phyloP scores from a whole-genome alignment of 2,113 vertebrate genomes.

The Coptodon rendalli region DNA sequence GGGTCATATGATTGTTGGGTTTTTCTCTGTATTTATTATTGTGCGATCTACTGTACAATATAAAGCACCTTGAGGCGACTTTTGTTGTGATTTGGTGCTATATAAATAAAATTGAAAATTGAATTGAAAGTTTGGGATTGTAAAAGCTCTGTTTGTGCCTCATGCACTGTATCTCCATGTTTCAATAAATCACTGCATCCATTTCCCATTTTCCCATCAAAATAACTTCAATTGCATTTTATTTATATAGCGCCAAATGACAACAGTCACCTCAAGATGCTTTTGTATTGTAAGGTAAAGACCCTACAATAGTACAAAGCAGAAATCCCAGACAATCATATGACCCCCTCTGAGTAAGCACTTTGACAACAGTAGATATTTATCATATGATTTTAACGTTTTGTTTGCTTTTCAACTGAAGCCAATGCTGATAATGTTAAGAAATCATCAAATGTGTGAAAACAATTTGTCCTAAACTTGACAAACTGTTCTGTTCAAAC shows the following conservation, averaged over 20 bases:
- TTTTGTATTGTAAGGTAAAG: background rate
- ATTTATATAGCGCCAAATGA: background rate
- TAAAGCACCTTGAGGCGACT: too few relatives aligned
- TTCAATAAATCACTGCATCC: background rate
- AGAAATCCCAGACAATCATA: background rate
- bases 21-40: too few relatives aligned
- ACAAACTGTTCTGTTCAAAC: background rate
- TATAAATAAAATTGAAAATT: too few relatives aligned
- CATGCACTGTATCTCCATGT: background rate
- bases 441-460: background rate
- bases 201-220: background rate
- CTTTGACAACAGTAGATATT: background rate
- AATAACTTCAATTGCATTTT: background rate
- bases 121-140: background rate
- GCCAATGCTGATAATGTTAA: background rate
- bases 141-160: background rate
- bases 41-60: too few relatives aligned
- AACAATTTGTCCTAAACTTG: background rate
- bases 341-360: background rate
- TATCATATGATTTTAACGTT: background rate
- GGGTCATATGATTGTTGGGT: too few relatives aligned
- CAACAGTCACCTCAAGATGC: background rate
- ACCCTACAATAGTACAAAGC: background rate
- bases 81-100: too few relatives aligned
- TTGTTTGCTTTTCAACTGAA: background rate